Evolutionary conservation across 2,888 invertebrate species (phyloP).

Genomic region (Andrena trimmerana): DNA sequence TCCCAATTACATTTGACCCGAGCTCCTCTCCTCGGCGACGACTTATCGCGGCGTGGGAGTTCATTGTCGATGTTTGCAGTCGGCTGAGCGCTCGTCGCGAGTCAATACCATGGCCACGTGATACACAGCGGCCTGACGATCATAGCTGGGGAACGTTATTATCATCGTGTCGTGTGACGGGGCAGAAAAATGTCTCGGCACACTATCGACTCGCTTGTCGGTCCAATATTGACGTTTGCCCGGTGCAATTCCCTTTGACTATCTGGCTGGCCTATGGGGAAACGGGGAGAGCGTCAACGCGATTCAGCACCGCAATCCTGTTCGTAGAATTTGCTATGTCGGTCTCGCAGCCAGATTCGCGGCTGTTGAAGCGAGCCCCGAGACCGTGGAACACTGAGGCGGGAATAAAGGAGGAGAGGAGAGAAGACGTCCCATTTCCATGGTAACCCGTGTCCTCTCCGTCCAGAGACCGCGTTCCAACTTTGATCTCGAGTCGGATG

Average conservation of each 20-base stretch:
- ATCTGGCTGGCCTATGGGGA: background rate
- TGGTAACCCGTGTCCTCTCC: conserved; percentile 50
- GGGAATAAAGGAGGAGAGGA: conserved; percentile 26
- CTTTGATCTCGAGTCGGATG: conserved; percentile 66
- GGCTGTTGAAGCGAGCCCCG: conserved; percentile 16
- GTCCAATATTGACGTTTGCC: conserved; percentile 63
- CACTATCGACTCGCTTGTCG: conserved; percentile 36
- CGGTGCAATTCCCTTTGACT: conserved; percentile 61
- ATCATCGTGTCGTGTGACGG: background rate
- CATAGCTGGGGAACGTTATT: background rate
- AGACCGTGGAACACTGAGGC: background rate
- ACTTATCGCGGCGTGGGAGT: background rate
- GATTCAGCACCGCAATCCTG: conserved; percentile 20
- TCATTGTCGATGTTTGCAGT: conserved; percentile 22
- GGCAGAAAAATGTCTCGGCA: conserved; percentile 49
- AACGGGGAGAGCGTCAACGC: background rate
- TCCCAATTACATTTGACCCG: background rate
- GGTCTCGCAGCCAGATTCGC: conserved; percentile 46
- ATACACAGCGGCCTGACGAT: background rate
- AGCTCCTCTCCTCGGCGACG: background rate
- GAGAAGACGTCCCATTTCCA: conserved; percentile 56
- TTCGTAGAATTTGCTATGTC: conserved; percentile 63
- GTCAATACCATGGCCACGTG: background rate
- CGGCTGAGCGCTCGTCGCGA: background rate
- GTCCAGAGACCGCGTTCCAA: conserved; percentile 42